Evolutionary conservation across 2,888 invertebrate species (phyloP).

Genomic region (Synanthedon myopaeformis): DNA sequence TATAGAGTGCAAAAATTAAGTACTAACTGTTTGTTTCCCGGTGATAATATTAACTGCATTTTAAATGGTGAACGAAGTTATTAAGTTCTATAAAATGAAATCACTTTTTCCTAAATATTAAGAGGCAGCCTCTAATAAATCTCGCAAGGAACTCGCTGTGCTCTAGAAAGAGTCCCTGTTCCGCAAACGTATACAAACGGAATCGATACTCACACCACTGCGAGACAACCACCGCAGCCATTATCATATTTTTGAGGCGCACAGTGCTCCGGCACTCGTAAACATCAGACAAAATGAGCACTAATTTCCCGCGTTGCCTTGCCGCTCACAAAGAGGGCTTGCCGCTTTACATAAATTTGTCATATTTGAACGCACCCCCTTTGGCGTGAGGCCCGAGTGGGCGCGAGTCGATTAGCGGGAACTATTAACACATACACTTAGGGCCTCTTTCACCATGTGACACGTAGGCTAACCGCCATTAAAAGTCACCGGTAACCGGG

Average conservation of each 20-base stretch:
- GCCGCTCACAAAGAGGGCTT: constrained; percentile 34
- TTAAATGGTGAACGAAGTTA: too few relatives aligned
- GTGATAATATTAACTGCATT: too few relatives aligned
- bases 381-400: neutral
- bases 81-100: too few relatives aligned
- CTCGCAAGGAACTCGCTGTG: constrained; percentile 12
- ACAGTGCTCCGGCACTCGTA: constrained; percentile 40
- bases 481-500: too few relatives aligned
- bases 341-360: constrained; percentile 63
- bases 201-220: constrained; percentile 30
- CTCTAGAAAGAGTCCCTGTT: neutral
- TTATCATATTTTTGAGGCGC: constrained; percentile 54
- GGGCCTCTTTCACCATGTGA: too few relatives aligned
- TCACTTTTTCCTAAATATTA: too few relatives aligned
- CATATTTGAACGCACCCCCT: constrained; percentile 57
- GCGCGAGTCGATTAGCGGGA: neutral
- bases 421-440: too few relatives aligned
- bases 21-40: too few relatives aligned
- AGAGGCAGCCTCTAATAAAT: too few relatives aligned
- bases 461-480: too few relatives aligned
- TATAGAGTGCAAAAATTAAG: too few relatives aligned
- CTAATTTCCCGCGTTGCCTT: constrained; percentile 48
- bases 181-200: neutral
- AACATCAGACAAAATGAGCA: constrained; percentile 59
- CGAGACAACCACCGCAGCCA: constrained; percentile 29